These are phyloP conservation scores for Sebastes oblongus DNA, from an alignment of 2,797 vertebrate genomes.

Conservation along the genomic window DNA sequence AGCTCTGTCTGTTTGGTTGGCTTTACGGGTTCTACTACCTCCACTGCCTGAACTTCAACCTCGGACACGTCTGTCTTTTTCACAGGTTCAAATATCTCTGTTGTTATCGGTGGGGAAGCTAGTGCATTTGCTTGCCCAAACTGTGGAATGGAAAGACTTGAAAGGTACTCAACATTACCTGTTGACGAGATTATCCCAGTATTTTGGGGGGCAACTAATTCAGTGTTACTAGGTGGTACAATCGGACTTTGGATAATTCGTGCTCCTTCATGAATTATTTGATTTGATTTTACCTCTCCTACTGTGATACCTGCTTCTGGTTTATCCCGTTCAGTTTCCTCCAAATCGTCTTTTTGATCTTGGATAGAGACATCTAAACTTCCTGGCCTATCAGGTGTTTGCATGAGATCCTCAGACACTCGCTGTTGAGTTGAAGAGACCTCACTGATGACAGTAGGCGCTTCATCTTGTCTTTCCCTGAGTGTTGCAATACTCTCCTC, in stretches of 20 bases:
- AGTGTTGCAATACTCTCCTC: constrained; percentile 28
- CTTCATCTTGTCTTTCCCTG: constrained; percentile 12
- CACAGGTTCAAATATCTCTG: constrained; percentile 1
- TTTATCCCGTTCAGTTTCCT: constrained; percentile 26
- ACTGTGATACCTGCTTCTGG: constrained; percentile 1
- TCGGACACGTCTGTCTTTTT: constrained; percentile 11
- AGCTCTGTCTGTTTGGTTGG: constrained; percentile 16
- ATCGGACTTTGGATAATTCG: constrained; percentile 21
- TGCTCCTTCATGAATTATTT: constrained; percentile 15
- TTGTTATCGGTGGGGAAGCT: background rate
- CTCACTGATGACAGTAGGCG: background rate
- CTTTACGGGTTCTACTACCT: constrained; percentile 13
- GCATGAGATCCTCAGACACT: background rate
- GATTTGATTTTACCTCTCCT: constrained; percentile 23
- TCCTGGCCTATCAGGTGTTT: background rate
- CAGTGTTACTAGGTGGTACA: background rate
- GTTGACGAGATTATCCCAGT: constrained; percentile 49
- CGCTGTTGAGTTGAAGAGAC: constrained; percentile 13
- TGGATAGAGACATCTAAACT: background rate
- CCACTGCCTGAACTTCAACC: constrained; percentile 21
- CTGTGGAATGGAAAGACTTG: constrained; percentile 63
- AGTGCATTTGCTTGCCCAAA: constrained; percentile 46
- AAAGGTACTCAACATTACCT: constrained; percentile 50
- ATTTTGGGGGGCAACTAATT: constrained; percentile 44
- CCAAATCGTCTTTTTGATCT: constrained; percentile 18